A percentile compares a stretch with the other conserved stretches of the same genome.
phyloP scores from a whole-genome alignment of 2,888 invertebrate species.

The Loripinus fragilis region DNA sequence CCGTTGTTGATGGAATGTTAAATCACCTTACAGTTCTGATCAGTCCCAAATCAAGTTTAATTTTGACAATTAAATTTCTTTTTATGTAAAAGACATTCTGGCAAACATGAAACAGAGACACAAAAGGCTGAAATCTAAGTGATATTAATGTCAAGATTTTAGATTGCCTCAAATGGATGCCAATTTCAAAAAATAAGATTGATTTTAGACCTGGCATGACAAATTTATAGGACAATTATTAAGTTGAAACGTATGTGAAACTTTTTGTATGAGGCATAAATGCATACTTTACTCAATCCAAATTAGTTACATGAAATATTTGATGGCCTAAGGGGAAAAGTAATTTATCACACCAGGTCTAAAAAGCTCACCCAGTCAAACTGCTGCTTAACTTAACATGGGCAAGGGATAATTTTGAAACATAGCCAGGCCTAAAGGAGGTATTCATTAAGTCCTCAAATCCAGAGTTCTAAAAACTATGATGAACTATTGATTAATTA shows the following conservation, averaged over 20 bases:
- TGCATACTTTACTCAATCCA: no score
- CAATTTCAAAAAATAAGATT: conserved; percentile 28
- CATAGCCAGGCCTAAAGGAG: neutral
- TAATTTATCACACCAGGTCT: conserved; percentile 33
- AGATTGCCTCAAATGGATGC: conserved; percentile 58
- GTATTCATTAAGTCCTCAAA: neutral
- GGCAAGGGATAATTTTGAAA: neutral
- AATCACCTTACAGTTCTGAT: no score
- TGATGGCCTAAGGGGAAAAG: no score
- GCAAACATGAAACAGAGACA: conserved; percentile 49
- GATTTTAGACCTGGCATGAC: conserved; percentile 46
- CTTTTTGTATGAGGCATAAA: no score
- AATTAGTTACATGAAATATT: no score
- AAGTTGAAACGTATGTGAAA: no score
- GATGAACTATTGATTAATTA: no score
- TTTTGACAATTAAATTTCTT: no score
- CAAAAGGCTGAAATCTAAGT: conserved; percentile 58
- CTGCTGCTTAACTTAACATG: conserved; percentile 22
- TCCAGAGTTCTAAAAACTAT: conserved; percentile 5
- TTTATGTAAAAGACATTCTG: conserved; percentile 13
- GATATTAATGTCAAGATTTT: conserved; percentile 40
- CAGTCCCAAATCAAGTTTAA: no score
- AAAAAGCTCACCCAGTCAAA: conserved; percentile 43
- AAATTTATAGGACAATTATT: conserved; percentile 11
- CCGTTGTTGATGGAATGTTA: no score